Evolutionary conservation across 2,888 invertebrate species (phyloP).

Genomic region (Lucinisca nassula): DNA sequence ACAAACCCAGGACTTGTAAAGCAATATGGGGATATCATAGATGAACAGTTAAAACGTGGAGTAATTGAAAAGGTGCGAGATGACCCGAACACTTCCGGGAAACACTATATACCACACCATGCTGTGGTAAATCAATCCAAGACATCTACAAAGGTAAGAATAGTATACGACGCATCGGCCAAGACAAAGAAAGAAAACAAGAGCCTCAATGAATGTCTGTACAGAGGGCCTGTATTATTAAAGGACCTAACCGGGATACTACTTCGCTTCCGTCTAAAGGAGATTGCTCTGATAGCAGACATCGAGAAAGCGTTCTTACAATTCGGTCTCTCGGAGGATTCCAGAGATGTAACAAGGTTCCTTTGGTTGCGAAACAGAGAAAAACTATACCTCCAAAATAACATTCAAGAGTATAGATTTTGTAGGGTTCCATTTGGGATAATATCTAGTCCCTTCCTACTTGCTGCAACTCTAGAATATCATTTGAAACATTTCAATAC

Average conservation of each 20-base stretch:
- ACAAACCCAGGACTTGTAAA: neutral
- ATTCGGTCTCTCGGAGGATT: neutral
- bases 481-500: neutral
- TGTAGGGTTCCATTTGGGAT: neutral
- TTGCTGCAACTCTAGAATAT: neutral
- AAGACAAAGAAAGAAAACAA: neutral
- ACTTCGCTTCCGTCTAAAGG: no score
- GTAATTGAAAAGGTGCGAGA: neutral
- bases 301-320: slow-evolving; percentile 3
- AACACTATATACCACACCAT: neutral
- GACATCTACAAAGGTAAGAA: slow-evolving; percentile 5
- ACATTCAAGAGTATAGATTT: neutral
- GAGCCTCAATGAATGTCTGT: slow-evolving; percentile 24
- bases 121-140: neutral
- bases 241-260: slow-evolving; percentile 7
- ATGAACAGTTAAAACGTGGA: slow-evolving; percentile 8
- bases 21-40: no score
- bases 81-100: neutral
- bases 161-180: slow-evolving; percentile 8
- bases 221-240: slow-evolving; percentile 21
- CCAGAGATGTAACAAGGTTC: no score
- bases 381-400: neutral
- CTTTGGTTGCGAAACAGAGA: neutral
- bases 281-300: no score
- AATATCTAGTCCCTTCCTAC: neutral